Percentiles rank a stretch among this genome's conserved stretches.
Evolutionary conservation across 2,113 vertebrate genomes (phyloP).

Genomic region (Rynchops niger): DNA sequence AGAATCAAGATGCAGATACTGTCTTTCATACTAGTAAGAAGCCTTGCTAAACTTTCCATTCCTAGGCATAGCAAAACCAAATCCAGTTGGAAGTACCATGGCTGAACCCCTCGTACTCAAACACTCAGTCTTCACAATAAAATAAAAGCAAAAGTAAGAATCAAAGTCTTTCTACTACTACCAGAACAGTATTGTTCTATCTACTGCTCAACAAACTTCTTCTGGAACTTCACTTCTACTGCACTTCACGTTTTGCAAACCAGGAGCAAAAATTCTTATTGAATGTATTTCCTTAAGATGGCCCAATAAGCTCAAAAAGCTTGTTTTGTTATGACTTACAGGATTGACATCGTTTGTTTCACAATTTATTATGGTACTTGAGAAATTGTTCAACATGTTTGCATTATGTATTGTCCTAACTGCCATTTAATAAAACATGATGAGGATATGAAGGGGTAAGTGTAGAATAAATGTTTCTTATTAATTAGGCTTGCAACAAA

Average conservation of each 20-base stretch:
- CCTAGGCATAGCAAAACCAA: not conserved
- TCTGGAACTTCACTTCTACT: not conserved
- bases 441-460: not conserved
- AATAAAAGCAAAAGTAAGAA: not conserved
- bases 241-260: not conserved
- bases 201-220: not conserved
- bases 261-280: not conserved
- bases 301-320: not conserved
- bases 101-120: not conserved
- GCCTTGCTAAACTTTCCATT: not conserved
- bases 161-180: not conserved
- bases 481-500: not conserved
- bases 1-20: not conserved
- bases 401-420: not conserved
- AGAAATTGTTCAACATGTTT: not conserved
- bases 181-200: not conserved
- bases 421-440: not conserved
- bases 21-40: not conserved
- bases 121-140: not conserved
- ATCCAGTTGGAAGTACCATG: not conserved
- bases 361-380: not conserved
- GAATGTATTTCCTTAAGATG: not conserved
- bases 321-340: not conserved
- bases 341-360: not conserved
- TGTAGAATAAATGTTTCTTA: not conserved